These are phyloP conservation scores for Cherax destructor DNA, from an alignment of 1,140 invertebrate species.

Conservation along the genomic window DNA sequence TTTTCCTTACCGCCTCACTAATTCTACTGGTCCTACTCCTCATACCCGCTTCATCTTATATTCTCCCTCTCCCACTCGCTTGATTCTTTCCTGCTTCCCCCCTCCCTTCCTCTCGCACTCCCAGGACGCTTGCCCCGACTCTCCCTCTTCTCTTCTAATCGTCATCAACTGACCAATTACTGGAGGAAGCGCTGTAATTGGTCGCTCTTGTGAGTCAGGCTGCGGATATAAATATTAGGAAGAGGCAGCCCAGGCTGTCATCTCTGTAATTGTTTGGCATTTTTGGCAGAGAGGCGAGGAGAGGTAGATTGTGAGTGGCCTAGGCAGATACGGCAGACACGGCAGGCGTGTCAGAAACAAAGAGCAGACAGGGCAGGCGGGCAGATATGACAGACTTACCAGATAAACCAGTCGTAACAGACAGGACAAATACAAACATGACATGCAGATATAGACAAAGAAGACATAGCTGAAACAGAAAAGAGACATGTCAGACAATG, in stretches of 20 bases:
- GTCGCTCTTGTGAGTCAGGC: conserved; percentile 8
- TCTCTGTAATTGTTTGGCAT: background rate
- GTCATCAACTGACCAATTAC: conserved; percentile 53
- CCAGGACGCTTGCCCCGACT: background rate
- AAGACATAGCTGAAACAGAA: too few species aligned
- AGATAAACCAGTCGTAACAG: too few species aligned
- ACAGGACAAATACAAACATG: too few species aligned
- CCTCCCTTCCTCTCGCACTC: background rate
- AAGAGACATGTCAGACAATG: too few species aligned
- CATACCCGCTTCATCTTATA: background rate
- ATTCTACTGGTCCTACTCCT: background rate
- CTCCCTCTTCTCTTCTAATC: conserved; percentile 19
- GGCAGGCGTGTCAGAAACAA: too few species aligned
- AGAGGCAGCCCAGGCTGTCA: background rate
- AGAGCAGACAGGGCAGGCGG: too few species aligned
- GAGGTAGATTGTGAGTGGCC: background rate
- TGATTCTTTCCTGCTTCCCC: background rate
- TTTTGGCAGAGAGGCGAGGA: background rate
- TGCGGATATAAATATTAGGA: conserved; percentile 41
- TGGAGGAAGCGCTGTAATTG: conserved; percentile 37
- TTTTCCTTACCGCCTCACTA: too few species aligned
- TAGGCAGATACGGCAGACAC: background rate
- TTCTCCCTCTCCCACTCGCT: background rate
- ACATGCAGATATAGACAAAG: too few species aligned
- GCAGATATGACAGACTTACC: too few species aligned